Evolutionary conservation across 2,113 vertebrate genomes (phyloP), one percentile per base, ranked within the genome.

Genomic region (Taurulus bubalis): DNA sequence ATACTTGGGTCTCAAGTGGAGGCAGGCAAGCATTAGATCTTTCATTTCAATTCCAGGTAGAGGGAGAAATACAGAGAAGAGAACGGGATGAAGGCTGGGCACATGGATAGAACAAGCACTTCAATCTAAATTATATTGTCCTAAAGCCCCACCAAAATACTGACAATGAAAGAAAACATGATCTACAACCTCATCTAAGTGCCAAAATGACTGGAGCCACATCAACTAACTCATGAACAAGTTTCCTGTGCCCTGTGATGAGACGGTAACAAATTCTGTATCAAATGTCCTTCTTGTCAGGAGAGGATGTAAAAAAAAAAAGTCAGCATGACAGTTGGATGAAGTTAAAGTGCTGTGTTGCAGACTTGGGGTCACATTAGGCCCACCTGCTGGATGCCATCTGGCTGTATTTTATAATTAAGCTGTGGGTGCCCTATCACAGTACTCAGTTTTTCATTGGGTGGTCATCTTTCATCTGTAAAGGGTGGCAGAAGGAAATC

Each of bases 381-480:
- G 74, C 66, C 85, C 85, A 83, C 87, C 90, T 83, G 65, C 83
- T 84, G 84, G 73, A 70, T 47, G 65, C 85, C 89, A 80, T 86
- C 82, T 84, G 73, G 59, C 71, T 72, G 58, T 11, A 70, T 15
- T 69, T 85, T 42, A 70, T 70, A 80, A 85, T 89, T 53, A 68
- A 75, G 69, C 68, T 53, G 71, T 47, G 24, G 70, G 28, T 59
- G 79, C 30, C 71, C 72, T 70, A 59, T 82, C 40, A 71, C 26
- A 75, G 78, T 20, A 3, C 60, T 68, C 51, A 59, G 47, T 76
- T 67, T 62, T 51, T 62, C 47, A 2, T 80, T 60, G 55, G 76
- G 73, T 56, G 65, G 74, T 68, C 82, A 55, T 47, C 32, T n/a
- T 73, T 79, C 49, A 80, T 76, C 60, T 66, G 45, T 62, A 73